These are phyloP conservation scores for Eurytoma californica DNA, from an alignment of 2,888 invertebrate genomes.

Conservation along the genomic window DNA sequence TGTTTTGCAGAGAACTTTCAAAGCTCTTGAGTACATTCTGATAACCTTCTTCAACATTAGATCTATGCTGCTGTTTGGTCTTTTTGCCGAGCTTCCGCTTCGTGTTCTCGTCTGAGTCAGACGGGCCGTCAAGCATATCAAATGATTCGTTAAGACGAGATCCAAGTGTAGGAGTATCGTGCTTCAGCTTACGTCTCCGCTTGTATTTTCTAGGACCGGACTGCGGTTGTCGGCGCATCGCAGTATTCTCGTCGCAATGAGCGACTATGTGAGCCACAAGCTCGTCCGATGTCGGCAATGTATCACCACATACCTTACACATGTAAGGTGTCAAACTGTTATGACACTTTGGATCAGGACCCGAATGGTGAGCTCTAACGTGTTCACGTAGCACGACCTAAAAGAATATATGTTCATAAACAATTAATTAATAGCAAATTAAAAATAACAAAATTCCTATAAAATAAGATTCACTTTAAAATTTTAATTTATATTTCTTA, in stretches of 20 bases:
- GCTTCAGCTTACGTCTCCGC: slow-evolving; percentile 85
- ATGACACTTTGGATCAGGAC: slow-evolving; percentile 82
- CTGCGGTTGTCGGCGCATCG: slow-evolving; percentile 87
- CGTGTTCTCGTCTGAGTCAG: slow-evolving; percentile 73
- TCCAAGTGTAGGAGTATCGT: slow-evolving; percentile 73
- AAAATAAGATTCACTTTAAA: slow-evolving; percentile 10
- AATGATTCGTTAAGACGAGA: slow-evolving; percentile 66
- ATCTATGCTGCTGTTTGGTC: slow-evolving; percentile 64
- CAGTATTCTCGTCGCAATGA: slow-evolving; percentile 91
- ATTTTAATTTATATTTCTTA: slow-evolving; percentile 57
- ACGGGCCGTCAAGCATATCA: slow-evolving; percentile 65
- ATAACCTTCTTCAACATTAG: slow-evolving; percentile 69
- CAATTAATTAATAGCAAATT: not conserved
- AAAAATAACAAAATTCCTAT: slow-evolving; percentile 2
- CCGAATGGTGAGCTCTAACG: slow-evolving; percentile 90
- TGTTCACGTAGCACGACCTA: slow-evolving; percentile 88
- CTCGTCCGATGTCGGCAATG: slow-evolving; percentile 83
- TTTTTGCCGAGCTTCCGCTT: slow-evolving; percentile 70
- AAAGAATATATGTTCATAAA: not conserved
- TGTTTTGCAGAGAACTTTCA: slow-evolving; percentile 72
- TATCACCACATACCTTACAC: slow-evolving; percentile 86
- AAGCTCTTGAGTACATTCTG: slow-evolving; percentile 72
- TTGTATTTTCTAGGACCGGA: slow-evolving; percentile 88
- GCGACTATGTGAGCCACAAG: slow-evolving; percentile 89
- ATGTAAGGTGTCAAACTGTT: slow-evolving; percentile 82